Conservation (phyloP, 2,888 invertebrate species). For the Brenthis daphne region DNA sequence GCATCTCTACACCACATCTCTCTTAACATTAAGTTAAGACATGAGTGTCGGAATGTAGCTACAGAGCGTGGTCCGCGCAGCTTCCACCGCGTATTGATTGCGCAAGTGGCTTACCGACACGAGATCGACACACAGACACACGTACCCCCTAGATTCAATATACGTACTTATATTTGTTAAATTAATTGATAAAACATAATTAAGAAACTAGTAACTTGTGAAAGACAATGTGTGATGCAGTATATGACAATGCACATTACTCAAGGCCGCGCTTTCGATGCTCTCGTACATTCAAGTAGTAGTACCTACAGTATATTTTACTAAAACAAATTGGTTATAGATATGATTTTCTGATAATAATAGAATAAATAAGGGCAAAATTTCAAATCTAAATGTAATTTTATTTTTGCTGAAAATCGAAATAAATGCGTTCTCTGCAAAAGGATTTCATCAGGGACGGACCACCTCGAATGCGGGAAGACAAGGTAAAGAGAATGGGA, state of each 20-base stretch:
- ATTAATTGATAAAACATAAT: too few relatives aligned
- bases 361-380: not conserved
- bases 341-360: not conserved
- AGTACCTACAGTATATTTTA: too few relatives aligned
- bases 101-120: conserved; percentile 30
- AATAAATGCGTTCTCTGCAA: conserved; percentile 7
- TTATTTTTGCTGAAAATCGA: conserved; percentile 8
- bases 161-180: not conserved
- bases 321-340: too few relatives aligned
- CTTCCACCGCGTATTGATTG: conserved; percentile 33
- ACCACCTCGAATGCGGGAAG: conserved; percentile 1
- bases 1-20: too few relatives aligned
- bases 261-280: too few relatives aligned
- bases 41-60: conserved; percentile 3
- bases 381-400: not conserved
- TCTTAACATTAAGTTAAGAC: too few relatives aligned
- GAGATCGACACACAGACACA: conserved; percentile 21
- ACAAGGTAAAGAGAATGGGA: not conserved
- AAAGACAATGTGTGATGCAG: too few relatives aligned
- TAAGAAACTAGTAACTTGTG: too few relatives aligned
- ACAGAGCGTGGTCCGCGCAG: conserved; percentile 25
- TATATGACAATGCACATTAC: too few relatives aligned
- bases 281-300: too few relatives aligned
- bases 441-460: conserved; percentile 9
- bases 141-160: not conserved